These are phyloP conservation scores for Chaetodon trifasciatus DNA, from an alignment of 2,797 vertebrate species.

Conservation along the genomic window DNA sequence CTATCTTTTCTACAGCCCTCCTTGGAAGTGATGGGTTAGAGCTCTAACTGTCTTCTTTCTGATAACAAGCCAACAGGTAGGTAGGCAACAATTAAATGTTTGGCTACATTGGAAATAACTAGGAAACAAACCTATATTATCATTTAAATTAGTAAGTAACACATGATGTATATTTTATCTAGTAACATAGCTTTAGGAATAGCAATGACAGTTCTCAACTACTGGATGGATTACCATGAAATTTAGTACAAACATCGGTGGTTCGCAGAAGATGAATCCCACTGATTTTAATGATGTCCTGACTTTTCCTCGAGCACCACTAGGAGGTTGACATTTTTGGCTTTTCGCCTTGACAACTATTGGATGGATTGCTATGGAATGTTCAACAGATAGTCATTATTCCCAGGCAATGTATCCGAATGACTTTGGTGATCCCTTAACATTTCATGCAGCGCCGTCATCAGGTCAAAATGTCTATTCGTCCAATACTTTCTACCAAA, in stretches of 20 bases:
- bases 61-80: conserved; percentile 9
- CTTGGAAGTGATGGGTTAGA: not conserved
- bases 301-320: no score
- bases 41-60: no score
- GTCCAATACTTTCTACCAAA: no score
- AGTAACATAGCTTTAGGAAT: not conserved
- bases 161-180: not conserved
- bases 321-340: no score
- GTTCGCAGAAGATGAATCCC: not conserved
- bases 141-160: not conserved
- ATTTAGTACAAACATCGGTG: not conserved
- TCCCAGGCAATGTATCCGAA: not conserved
- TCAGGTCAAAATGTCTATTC: no score
- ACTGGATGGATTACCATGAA: not conserved
- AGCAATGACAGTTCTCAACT: not conserved
- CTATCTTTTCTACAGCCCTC: conserved; percentile 13
- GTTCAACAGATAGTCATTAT: not conserved
- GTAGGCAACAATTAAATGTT: not conserved
- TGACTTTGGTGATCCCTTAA: no score
- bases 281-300: not conserved
- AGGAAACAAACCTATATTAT: not conserved
- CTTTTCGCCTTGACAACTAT: not conserved
- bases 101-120: not conserved
- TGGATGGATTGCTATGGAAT: not conserved
- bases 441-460: no score